Percentiles rank a stretch among this genome's conserved stretches.
phyloP scores from a whole-genome alignment of 1,140 invertebrate species.

The Brachionus calyciflorus region DNA sequence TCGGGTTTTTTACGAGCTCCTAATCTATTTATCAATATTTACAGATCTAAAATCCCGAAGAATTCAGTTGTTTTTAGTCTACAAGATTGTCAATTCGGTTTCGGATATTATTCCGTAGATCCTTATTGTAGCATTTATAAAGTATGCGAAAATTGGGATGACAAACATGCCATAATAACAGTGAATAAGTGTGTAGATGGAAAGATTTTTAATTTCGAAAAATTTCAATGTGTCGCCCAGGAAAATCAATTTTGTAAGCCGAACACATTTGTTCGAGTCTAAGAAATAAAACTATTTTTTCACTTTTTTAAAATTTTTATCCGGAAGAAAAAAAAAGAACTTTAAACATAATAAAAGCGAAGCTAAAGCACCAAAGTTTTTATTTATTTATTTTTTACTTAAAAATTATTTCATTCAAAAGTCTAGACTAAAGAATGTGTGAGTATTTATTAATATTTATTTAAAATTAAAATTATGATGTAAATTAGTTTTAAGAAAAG shows the following conservation, averaged over 20 bases:
- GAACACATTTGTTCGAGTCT: neutral
- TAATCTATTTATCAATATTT: constrained; percentile 11
- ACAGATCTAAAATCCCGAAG: neutral
- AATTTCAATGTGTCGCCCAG: neutral
- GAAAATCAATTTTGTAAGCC: neutral
- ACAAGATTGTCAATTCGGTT: constrained; percentile 9
- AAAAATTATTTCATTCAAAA: no score
- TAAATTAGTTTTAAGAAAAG: neutral
- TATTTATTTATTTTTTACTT: no score
- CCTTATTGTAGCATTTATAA: constrained; percentile 4
- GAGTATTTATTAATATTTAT: neutral
- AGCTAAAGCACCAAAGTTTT: no score
- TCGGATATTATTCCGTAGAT: neutral
- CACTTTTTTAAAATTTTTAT: no score
- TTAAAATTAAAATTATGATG: neutral
- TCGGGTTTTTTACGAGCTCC: constrained; percentile 11
- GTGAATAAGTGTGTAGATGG: constrained; percentile 33
- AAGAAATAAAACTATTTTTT: neutral
- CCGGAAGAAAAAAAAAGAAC: no score
- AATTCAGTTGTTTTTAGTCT: constrained; percentile 4
- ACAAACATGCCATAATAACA: constrained; percentile 17
- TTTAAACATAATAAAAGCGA: no score
- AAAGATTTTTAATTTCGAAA: constrained; percentile 14
- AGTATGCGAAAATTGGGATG: constrained; percentile 28
- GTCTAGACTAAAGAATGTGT: neutral